phyloP scores from a whole-genome alignment of 1,140 invertebrate species.

The Andrena cerasifolii region DNA sequence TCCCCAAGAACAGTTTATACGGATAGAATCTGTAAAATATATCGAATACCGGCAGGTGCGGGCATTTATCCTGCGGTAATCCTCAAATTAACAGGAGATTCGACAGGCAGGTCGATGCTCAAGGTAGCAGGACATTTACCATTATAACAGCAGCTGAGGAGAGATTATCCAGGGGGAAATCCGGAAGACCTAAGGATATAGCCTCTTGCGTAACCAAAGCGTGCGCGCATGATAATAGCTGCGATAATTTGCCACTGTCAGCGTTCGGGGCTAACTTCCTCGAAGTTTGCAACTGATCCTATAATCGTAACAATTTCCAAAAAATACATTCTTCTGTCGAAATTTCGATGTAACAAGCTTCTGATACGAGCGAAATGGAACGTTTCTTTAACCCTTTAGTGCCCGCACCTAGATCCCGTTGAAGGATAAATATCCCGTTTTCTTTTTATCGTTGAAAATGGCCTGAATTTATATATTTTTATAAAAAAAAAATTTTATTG shows the following conservation, averaged over 20 bases:
- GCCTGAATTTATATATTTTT: too few relatives aligned
- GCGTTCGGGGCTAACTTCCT: slow-evolving; percentile 83
- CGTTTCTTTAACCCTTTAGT: too few relatives aligned
- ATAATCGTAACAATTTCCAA: slow-evolving; percentile 12
- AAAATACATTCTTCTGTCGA: neutral
- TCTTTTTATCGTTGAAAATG: too few relatives aligned
- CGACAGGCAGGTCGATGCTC: neutral
- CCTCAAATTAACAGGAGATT: slow-evolving; percentile 20
- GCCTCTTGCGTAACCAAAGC: slow-evolving; percentile 89
- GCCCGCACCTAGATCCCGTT: too few relatives aligned
- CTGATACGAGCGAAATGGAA: too few relatives aligned
- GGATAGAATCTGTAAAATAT: slow-evolving; percentile 92
- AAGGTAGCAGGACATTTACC: slow-evolving; percentile 82
- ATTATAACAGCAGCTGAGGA: slow-evolving; percentile 86
- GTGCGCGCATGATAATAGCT: slow-evolving; percentile 89
- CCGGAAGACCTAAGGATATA: slow-evolving; percentile 88
- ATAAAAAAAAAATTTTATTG: too few relatives aligned
- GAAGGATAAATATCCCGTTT: too few relatives aligned
- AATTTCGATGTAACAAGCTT: neutral
- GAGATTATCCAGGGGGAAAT: slow-evolving; percentile 95
- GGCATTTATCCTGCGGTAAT: slow-evolving; percentile 86
- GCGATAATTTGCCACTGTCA: slow-evolving; percentile 84
- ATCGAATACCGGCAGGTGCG: slow-evolving; percentile 85
- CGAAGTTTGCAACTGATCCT: slow-evolving; percentile 85
- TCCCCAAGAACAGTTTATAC: slow-evolving; percentile 89